These are phyloP conservation scores for Orientallactaga sibirica DNA, from an alignment of 2,797 vertebrate genomes.

Conservation along the genomic window DNA sequence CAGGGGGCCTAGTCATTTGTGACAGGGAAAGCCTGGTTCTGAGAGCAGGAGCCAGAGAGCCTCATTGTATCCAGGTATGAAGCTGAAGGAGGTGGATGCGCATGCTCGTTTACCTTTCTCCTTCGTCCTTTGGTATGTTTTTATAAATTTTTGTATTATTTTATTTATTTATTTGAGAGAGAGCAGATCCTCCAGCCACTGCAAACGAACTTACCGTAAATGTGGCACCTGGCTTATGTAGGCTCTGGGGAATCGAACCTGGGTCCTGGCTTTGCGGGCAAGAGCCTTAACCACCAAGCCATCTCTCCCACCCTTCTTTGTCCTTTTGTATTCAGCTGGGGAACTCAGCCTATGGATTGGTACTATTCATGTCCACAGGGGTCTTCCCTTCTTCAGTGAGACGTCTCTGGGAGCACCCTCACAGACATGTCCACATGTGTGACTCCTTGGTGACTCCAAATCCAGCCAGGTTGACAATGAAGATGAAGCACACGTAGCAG, in stretches of 20 bases:
- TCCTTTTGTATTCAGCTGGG: neutral
- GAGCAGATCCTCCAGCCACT: too few relatives aligned
- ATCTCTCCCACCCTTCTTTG: too few relatives aligned
- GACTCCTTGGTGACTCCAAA: neutral
- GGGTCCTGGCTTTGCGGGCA: too few relatives aligned
- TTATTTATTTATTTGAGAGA: too few relatives aligned
- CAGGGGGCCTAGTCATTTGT: neutral
- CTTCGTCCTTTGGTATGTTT: too few relatives aligned
- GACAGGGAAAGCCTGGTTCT: neutral
- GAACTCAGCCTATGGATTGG: neutral
- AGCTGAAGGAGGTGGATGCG: neutral
- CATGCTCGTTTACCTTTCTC: neutral
- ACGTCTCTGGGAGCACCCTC: neutral
- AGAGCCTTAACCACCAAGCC: too few relatives aligned
- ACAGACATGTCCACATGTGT: neutral
- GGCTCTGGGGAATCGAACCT: too few relatives aligned
- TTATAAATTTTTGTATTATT: too few relatives aligned
- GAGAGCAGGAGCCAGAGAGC: too few relatives aligned
- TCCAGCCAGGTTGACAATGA: neutral
- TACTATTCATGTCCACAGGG: neutral
- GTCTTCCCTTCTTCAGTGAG: neutral
- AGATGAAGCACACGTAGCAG: neutral
- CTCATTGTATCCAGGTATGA: neutral
- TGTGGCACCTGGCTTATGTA: too few relatives aligned
- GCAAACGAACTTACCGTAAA: too few relatives aligned